These are phyloP conservation scores for Euphydryas editha DNA, from an alignment of 2,888 invertebrate species.

Conservation along the genomic window DNA sequence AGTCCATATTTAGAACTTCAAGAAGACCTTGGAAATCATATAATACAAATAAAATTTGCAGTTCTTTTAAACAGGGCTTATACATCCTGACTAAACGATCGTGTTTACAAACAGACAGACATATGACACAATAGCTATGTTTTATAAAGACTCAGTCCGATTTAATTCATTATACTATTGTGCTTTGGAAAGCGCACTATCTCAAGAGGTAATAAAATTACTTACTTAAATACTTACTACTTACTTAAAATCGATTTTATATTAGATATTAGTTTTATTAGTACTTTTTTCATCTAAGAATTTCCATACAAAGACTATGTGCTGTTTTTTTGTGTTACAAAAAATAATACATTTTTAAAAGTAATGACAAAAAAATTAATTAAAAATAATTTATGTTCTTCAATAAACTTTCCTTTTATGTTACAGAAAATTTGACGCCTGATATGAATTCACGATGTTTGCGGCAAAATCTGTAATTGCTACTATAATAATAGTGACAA, in stretches of 20 bases:
- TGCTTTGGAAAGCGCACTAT: conserved; percentile 13
- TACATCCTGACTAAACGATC: conserved; percentile 44
- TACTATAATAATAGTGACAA: conserved; percentile 43
- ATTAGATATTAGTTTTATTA: background rate
- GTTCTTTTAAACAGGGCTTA: conserved; percentile 29
- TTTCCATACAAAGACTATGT: too few relatives aligned
- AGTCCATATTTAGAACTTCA: too few relatives aligned
- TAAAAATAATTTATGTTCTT: background rate
- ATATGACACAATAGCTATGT: conserved; percentile 59
- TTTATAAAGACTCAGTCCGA: conserved; percentile 56
- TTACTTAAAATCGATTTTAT: background rate
- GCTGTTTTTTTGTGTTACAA: too few relatives aligned
- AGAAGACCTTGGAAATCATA: too few relatives aligned
- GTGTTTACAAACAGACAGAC: conserved; percentile 57
- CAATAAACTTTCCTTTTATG: conserved; percentile 24
- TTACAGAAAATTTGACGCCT: conserved; percentile 41
- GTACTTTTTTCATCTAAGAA: too few relatives aligned
- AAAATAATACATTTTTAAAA: too few relatives aligned
- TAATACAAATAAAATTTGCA: background rate
- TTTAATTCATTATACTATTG: conserved; percentile 17
- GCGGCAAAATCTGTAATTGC: conserved; percentile 44
- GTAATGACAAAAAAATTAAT: background rate
- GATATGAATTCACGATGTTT: conserved; percentile 59
- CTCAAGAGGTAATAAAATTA: conserved; percentile 15
- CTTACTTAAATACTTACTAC: too few relatives aligned